phyloP scores from a whole-genome alignment of 2,113 vertebrate species.

The Lagopus leucura region DNA sequence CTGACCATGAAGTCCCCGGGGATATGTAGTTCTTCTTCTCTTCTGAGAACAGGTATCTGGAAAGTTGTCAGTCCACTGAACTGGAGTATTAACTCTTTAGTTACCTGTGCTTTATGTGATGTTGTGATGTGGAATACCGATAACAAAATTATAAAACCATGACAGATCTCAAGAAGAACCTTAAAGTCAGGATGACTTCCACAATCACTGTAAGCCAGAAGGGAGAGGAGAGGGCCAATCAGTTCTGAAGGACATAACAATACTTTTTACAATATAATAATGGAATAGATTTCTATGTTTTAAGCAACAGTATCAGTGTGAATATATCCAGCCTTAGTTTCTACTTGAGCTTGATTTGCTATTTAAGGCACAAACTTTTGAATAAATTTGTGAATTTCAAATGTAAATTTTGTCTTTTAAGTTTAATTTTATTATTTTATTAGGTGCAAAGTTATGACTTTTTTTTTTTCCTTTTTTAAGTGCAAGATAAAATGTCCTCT shows the following conservation, averaged over 20 bases:
- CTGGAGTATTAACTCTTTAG: no score
- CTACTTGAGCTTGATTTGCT: background rate
- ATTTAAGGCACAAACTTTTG: background rate
- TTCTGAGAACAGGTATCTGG: no score
- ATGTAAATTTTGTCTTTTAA: background rate
- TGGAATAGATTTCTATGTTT: background rate
- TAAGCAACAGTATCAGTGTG: background rate
- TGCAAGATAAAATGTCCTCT: background rate
- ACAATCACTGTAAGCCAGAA: background rate
- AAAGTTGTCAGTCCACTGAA: no score
- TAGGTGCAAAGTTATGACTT: fast-evolving
- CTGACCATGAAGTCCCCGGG: no score
- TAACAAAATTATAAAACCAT: no score
- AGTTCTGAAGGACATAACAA: background rate
- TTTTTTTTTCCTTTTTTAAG: background rate
- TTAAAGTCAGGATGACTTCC: background rate
- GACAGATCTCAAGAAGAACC: background rate
- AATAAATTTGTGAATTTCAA: background rate
- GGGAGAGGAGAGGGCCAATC: background rate
- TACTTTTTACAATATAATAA: background rate
- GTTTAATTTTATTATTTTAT: background rate
- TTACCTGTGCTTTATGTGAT: no score
- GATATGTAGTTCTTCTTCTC: no score
- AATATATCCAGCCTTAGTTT: background rate
- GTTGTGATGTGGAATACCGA: no score